phyloP scores from a whole-genome alignment of 2,797 vertebrate genomes.

The Cephalopachus bancanus region DNA sequence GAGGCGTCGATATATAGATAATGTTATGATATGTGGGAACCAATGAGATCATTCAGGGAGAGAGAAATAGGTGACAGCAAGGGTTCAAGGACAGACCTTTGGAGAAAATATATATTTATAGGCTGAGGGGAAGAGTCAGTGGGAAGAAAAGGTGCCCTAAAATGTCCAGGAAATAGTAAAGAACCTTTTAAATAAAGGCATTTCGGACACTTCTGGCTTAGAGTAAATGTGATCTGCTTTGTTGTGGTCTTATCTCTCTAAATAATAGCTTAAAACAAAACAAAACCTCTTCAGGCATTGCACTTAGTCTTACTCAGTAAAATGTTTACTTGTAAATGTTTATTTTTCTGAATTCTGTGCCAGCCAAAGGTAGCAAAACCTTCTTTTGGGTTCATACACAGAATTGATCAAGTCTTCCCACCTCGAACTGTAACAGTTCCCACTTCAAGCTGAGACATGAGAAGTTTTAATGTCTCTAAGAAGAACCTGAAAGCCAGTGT shows the following conservation, averaged over 20 bases:
- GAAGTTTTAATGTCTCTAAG: not conserved
- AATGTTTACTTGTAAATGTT: slow-evolving; percentile 4
- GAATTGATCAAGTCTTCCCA: not conserved
- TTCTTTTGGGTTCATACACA: slow-evolving; percentile 42
- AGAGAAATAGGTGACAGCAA: slow-evolving; percentile 29
- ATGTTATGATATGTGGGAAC: not conserved
- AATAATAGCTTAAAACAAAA: not conserved
- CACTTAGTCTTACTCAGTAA: not conserved
- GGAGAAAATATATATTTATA: not conserved
- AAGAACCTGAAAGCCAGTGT: not conserved
- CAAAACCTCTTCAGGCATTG: not conserved
- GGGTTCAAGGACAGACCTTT: not conserved
- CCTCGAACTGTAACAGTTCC: no score
- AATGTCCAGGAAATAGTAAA: not conserved
- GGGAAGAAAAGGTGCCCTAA: not conserved
- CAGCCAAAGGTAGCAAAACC: not conserved
- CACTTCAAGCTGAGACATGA: not conserved
- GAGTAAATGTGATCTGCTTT: not conserved
- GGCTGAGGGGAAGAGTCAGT: not conserved
- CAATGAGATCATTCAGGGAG: not conserved
- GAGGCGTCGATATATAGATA: not conserved
- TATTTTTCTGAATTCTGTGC: slow-evolving; percentile 14
- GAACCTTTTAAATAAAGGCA: not conserved
- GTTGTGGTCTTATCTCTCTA: not conserved
- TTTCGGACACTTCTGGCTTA: not conserved